Conservation (phyloP, 2,888 invertebrate species). For the Congeria kusceri region DNA sequence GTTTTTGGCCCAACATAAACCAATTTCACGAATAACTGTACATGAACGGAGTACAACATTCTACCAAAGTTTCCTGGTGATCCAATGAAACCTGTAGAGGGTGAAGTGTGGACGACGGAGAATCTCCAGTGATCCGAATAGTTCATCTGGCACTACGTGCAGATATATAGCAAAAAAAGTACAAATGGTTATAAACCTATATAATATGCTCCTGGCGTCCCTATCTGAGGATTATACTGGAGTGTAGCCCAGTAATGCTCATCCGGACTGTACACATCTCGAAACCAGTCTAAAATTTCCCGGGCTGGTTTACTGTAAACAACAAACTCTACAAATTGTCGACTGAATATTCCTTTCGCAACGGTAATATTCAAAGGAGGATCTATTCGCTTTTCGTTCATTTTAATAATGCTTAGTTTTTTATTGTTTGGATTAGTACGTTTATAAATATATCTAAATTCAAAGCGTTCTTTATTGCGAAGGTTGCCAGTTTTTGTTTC, state of each 20-base stretch:
- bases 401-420: slow-evolving; percentile 52
- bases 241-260: slow-evolving; percentile 85
- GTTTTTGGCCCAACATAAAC: no score
- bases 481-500: slow-evolving; percentile 80
- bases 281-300: slow-evolving; percentile 81
- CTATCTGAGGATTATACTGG: slow-evolving; percentile 80
- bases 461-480: slow-evolving; percentile 64
- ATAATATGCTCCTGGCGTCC: slow-evolving; percentile 80
- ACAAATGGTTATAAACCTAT: no score
- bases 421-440: slow-evolving; percentile 47
- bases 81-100: no score
- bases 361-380: slow-evolving; percentile 70
- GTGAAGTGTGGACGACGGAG: no score
- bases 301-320: slow-evolving; percentile 73
- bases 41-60: no score
- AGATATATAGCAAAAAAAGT: no score
- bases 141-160: no score
- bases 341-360: slow-evolving; percentile 83
- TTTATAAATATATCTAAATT: slow-evolving; percentile 56
- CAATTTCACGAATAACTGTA: no score
- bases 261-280: slow-evolving; percentile 82
- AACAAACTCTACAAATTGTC: slow-evolving; percentile 81
- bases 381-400: slow-evolving; percentile 40
- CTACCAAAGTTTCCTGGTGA: no score
- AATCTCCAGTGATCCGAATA: no score